phyloP scores from a whole-genome alignment of 2,888 invertebrate genomes.

The Leptothorax acervorum region DNA sequence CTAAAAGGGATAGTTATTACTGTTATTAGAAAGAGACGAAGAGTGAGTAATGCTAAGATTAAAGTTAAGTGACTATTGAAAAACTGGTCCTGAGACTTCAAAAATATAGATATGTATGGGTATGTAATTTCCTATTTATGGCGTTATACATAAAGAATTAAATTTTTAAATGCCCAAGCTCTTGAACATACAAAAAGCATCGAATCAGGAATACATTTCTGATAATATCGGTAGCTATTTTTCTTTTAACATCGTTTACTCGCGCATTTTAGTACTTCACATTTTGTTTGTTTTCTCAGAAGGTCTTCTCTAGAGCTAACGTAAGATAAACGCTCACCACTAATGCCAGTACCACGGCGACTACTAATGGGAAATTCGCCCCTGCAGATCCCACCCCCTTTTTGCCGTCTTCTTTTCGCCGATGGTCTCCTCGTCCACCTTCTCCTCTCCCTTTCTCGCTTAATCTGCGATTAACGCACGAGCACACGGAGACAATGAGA shows the following conservation, averaged over 20 bases:
- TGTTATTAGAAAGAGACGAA: too few species aligned
- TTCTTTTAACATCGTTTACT: background rate
- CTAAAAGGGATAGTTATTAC: too few species aligned
- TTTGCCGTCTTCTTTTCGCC: background rate
- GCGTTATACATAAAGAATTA: background rate
- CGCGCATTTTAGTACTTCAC: background rate
- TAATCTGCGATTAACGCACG: conserved; percentile 43
- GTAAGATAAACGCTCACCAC: background rate
- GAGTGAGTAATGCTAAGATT: too few species aligned
- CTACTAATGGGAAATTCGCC: conserved; percentile 30
- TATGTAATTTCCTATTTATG: background rate
- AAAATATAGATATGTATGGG: too few species aligned
- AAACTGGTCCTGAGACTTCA: background rate
- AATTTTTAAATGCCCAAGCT: background rate
- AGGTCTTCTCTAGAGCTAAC: background rate
- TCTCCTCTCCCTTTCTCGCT: conserved; percentile 10
- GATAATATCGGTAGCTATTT: background rate
- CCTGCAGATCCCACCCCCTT: conserved; percentile 11
- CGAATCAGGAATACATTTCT: background rate
- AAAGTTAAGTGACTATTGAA: too few species aligned
- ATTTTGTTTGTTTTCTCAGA: conserved; percentile 24
- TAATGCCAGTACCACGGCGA: background rate
- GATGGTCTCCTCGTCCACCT: background rate
- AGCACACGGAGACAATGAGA: conserved; percentile 43
- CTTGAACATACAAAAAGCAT: background rate